A percentile compares a stretch with the other conserved stretches of the same genome.
Conservation (phyloP, 2,797 vertebrate species). For the Ispidina lecontei region DNA sequence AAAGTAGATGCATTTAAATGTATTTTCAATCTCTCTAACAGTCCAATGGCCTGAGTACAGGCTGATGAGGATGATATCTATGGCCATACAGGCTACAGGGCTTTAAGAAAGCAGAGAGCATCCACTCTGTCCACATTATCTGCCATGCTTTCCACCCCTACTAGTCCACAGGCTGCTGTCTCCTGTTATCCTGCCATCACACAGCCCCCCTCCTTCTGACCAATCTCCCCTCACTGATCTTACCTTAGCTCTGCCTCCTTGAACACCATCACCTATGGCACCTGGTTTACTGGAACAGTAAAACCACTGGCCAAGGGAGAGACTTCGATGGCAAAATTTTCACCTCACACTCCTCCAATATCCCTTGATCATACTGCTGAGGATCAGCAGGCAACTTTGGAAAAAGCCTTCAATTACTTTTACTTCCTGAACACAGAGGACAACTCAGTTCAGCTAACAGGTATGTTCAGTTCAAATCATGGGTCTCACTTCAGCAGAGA, state of each 20-base stretch:
- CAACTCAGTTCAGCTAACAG: neutral
- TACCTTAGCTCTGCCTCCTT: neutral
- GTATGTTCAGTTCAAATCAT: neutral
- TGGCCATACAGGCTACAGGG: neutral
- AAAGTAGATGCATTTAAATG: neutral
- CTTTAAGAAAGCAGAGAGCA: neutral
- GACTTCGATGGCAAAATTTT: neutral
- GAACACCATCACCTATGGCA: neutral
- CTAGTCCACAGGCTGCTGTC: neutral
- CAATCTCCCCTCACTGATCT: neutral
- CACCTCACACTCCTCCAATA: neutral
- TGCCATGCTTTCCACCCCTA: neutral
- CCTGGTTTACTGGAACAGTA: neutral
- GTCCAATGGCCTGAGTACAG: neutral
- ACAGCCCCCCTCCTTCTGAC: neutral
- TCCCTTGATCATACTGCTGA: neutral
- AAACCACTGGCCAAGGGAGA: neutral
- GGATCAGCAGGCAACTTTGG: neutral
- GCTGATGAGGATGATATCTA: neutral
- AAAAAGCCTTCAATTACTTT: neutral
- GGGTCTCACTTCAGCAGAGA: neutral
- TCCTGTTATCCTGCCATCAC: neutral
- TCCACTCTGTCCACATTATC: neutral
- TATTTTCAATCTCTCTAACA: neutral
- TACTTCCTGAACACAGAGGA: neutral